Percentiles rank a stretch among this genome's conserved stretches.
These are phyloP conservation scores for Drosophila bocqueti DNA, from an alignment of 1,140 invertebrate genomes.

Conservation along the genomic window DNA sequence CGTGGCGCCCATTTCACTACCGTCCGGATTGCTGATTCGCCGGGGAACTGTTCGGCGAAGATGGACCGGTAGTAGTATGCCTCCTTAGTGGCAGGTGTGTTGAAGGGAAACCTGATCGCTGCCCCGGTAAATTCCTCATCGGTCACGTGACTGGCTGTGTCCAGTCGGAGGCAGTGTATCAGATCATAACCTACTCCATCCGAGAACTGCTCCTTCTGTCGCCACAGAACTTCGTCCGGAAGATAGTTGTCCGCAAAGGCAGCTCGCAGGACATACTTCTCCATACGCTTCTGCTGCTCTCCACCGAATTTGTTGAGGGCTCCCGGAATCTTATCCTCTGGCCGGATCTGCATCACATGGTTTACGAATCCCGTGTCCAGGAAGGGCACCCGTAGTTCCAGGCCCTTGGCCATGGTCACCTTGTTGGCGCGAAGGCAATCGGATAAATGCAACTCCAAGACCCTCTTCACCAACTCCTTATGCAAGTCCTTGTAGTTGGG, in stretches of 20 bases:
- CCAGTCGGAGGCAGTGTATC: slow-evolving; percentile 77
- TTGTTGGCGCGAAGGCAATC: slow-evolving; percentile 95
- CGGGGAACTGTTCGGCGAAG: slow-evolving; percentile 78
- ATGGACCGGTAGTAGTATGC: slow-evolving; percentile 91
- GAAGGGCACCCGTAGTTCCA: slow-evolving; percentile 95
- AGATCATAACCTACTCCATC: slow-evolving; percentile 91
- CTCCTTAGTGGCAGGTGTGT: slow-evolving; percentile 93
- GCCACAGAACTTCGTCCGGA: slow-evolving; percentile 94
- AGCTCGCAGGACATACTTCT: slow-evolving; percentile 92
- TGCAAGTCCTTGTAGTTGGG: slow-evolving; percentile 90
- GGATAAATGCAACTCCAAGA: slow-evolving; percentile 89
- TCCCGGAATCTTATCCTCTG: slow-evolving; percentile 89
- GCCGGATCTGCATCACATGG: slow-evolving; percentile 90
- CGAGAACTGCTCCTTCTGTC: slow-evolving; percentile 96
- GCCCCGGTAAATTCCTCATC: slow-evolving; percentile 88
- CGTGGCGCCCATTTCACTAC: slow-evolving; percentile 80
- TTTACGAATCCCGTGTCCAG: slow-evolving; percentile 93
- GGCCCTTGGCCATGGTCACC: slow-evolving; percentile 92
- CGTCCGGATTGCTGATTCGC: slow-evolving; percentile 66
- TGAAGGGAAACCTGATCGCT: slow-evolving; percentile 87
- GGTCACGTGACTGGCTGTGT: slow-evolving; percentile 88
- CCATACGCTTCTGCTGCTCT: slow-evolving; percentile 85
- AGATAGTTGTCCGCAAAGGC: slow-evolving; percentile 91
- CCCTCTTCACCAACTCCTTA: slow-evolving; percentile 90
- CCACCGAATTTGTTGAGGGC: slow-evolving; percentile 83